Conservation (phyloP, 2,888 invertebrate genomes). For the Heteropelma amictum region DNA sequence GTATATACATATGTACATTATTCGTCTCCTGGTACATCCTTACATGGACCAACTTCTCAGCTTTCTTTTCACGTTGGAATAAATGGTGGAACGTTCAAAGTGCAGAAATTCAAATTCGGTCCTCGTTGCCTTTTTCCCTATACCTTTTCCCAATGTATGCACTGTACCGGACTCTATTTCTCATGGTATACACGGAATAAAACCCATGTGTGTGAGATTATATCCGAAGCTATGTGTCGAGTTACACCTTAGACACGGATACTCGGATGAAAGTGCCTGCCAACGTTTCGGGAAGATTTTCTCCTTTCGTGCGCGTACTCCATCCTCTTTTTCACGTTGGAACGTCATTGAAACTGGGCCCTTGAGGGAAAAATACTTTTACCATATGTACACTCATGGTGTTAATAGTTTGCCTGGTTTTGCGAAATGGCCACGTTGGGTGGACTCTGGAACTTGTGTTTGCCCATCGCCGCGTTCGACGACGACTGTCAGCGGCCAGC, state of each 20-base stretch:
- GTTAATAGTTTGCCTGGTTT: slow-evolving; percentile 21
- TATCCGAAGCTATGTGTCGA: background rate
- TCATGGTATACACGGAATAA: background rate
- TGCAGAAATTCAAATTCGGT: slow-evolving; percentile 60
- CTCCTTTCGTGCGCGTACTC: slow-evolving; percentile 26
- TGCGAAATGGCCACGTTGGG: slow-evolving; percentile 42
- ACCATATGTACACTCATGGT: slow-evolving; percentile 7
- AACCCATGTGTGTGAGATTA: too few relatives aligned
- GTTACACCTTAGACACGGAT: slow-evolving; percentile 17
- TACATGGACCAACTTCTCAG: slow-evolving; percentile 51
- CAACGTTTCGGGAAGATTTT: slow-evolving; percentile 17
- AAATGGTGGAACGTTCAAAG: slow-evolving; percentile 60
- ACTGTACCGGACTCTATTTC: too few relatives aligned
- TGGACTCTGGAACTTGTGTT: slow-evolving; percentile 50
- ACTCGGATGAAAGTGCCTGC: background rate
- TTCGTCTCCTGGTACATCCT: slow-evolving; percentile 16
- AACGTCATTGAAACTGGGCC: slow-evolving; percentile 25
- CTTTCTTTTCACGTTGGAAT: slow-evolving; percentile 57
- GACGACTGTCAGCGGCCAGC: slow-evolving; percentile 11
- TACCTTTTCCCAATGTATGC: background rate
- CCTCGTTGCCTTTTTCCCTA: slow-evolving; percentile 31
- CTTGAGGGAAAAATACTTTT: background rate
- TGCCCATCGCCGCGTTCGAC: slow-evolving; percentile 40
- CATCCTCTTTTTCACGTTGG: background rate
- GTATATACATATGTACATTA: too few relatives aligned